These are phyloP conservation scores for Sinosuthora webbiana DNA, from an alignment of 2,113 vertebrate genomes.

Conservation along the genomic window DNA sequence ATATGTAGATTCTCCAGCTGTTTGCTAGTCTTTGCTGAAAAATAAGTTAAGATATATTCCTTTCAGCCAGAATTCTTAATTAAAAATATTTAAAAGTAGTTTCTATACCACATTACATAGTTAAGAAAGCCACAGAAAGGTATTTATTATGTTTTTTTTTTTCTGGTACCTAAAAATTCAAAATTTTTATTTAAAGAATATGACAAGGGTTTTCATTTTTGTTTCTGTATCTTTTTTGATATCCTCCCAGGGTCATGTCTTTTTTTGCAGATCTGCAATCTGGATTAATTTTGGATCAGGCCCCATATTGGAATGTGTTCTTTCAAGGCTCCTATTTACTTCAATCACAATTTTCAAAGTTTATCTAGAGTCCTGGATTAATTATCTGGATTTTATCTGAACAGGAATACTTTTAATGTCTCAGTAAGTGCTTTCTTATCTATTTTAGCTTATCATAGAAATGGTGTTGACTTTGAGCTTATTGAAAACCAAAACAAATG, in stretches of 20 bases:
- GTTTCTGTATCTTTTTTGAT: not conserved
- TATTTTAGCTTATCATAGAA: not conserved
- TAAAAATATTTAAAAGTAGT: not conserved
- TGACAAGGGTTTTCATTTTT: not conserved
- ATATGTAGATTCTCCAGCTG: not conserved
- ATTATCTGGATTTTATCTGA: not conserved
- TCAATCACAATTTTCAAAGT: not conserved
- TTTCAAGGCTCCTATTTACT: not conserved
- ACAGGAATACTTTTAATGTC: not conserved
- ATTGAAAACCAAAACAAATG: not conserved
- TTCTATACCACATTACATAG: not conserved
- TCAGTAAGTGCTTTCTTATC: not conserved
- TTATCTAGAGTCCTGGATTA: not conserved
- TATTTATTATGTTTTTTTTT: not conserved
- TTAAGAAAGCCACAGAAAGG: not conserved
- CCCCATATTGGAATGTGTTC: not conserved
- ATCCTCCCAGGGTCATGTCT: not conserved
- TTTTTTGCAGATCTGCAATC: not conserved
- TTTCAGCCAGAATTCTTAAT: not conserved
- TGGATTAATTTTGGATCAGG: not conserved
- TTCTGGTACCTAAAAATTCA: not conserved
- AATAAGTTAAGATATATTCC: not conserved
- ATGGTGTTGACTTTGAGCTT: not conserved
- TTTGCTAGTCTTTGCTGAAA: not conserved
- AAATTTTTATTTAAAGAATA: not conserved